phyloP scores from a whole-genome alignment of 2,888 invertebrate species.

The Harpalus rufipes region DNA sequence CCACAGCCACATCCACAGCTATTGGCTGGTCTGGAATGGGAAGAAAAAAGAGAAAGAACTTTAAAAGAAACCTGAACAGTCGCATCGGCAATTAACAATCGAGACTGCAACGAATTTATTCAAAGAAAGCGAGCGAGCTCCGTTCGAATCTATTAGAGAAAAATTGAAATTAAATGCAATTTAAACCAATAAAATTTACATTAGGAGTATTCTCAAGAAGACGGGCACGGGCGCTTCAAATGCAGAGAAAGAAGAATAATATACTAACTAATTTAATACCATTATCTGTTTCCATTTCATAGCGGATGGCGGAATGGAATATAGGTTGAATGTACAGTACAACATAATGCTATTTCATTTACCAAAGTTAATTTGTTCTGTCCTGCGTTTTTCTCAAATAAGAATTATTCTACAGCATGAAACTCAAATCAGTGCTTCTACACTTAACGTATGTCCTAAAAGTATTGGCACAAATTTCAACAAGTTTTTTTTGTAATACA shows the following conservation, averaged over 20 bases:
- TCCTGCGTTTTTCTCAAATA: constrained; percentile 37
- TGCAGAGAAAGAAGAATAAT: constrained; percentile 63
- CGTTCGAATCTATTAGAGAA: constrained; percentile 63
- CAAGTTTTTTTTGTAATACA: too few species aligned
- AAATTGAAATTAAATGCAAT: constrained; percentile 66
- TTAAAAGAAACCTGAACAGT: constrained; percentile 53
- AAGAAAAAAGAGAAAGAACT: constrained; percentile 42
- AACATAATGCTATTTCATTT: constrained; percentile 62
- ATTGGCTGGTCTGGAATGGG: constrained; percentile 16
- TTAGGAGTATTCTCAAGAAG: constrained; percentile 53
- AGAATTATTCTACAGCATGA: constrained; percentile 6
- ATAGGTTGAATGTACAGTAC: constrained; percentile 47
- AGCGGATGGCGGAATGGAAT: constrained; percentile 50
- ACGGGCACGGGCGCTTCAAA: constrained; percentile 19
- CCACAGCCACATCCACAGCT: constrained; percentile 20
- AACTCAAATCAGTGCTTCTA: constrained; percentile 28
- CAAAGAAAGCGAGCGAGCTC: constrained; percentile 56
- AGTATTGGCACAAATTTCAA: too few species aligned
- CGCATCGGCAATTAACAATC: constrained; percentile 61
- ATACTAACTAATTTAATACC: constrained; percentile 65
- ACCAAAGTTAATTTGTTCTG: constrained; percentile 49
- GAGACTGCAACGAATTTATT: constrained; percentile 56
- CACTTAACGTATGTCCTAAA: too few species aligned
- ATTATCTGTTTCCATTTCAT: constrained; percentile 66
- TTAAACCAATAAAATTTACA: constrained; percentile 65